Conservation (phyloP, 2,113 vertebrate species). For the Lepus americanus region DNA sequence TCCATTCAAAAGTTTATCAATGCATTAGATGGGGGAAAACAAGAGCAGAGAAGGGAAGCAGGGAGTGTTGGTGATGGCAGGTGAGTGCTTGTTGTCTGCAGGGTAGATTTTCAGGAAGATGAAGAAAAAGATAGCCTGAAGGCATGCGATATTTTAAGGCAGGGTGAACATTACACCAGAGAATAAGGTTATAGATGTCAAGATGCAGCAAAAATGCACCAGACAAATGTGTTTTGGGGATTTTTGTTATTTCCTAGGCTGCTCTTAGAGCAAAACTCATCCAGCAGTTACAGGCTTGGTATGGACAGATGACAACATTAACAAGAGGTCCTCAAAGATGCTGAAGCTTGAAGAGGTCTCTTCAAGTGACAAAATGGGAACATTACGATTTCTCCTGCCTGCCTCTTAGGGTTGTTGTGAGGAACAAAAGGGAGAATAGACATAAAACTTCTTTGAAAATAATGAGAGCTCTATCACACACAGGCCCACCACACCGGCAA, state of each 20-base stretch:
- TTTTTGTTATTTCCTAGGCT: neutral
- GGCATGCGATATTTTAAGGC: neutral
- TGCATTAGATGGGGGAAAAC: too few species aligned
- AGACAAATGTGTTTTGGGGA: neutral
- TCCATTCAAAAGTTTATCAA: neutral
- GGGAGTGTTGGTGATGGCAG: too few species aligned
- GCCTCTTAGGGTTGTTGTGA: neutral
- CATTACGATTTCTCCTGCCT: neutral
- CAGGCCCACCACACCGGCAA: neutral
- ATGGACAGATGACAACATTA: neutral
- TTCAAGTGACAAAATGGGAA: neutral
- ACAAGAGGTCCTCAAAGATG: neutral
- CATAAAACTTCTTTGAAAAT: neutral
- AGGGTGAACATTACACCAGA: too few species aligned
- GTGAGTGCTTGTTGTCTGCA: neutral
- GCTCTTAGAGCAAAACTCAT: neutral
- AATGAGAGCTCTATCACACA: neutral
- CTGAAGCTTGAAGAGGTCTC: neutral
- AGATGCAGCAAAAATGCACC: too few species aligned
- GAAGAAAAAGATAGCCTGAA: neutral
- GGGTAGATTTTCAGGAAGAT: neutral
- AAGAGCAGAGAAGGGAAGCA: neutral
- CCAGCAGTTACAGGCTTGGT: neutral
- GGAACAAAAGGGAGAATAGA: neutral
- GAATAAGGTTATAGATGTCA: neutral